Evolutionary conservation across 2,888 invertebrate genomes (phyloP).

Genomic region (Troides aeacus): DNA sequence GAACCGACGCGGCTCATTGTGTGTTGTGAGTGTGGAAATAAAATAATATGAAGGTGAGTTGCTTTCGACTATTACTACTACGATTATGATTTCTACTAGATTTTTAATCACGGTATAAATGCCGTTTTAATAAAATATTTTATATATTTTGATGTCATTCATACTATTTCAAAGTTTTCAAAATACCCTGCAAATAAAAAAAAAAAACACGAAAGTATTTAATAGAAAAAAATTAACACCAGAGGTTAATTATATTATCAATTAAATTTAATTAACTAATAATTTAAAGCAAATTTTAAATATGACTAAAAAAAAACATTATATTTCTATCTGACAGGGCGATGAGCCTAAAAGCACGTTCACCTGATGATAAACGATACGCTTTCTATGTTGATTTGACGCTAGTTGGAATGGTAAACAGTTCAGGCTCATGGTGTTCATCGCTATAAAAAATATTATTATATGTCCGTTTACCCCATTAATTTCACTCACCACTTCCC

Average conservation of each 20-base stretch:
- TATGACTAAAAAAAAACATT: too few relatives aligned
- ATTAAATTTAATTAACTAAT: too few relatives aligned
- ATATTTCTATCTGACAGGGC: too few relatives aligned
- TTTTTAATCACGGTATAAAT: not conserved
- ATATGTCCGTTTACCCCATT: too few relatives aligned
- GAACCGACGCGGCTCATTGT: conserved; percentile 26
- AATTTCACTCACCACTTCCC: too few relatives aligned
- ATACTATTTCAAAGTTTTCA: not conserved
- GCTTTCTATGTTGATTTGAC: too few relatives aligned
- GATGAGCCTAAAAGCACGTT: too few relatives aligned
- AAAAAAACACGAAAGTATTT: not conserved
- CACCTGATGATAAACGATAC: too few relatives aligned
- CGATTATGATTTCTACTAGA: not conserved
- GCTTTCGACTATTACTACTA: not conserved
- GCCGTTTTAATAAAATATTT: not conserved
- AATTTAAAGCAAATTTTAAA: too few relatives aligned
- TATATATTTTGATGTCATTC: not conserved
- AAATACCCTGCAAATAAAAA: not conserved
- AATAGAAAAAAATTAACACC: not conserved
- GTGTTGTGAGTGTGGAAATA: conserved; percentile 5
- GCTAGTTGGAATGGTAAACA: too few relatives aligned
- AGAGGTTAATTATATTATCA: not conserved
- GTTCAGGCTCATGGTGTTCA: too few relatives aligned
- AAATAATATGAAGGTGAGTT: conserved; percentile 23
- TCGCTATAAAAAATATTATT: too few relatives aligned